Percentiles rank a stretch among this genome's conserved stretches.
Conservation (phyloP, 2,888 invertebrate species). For the Cheilosia soror region DNA sequence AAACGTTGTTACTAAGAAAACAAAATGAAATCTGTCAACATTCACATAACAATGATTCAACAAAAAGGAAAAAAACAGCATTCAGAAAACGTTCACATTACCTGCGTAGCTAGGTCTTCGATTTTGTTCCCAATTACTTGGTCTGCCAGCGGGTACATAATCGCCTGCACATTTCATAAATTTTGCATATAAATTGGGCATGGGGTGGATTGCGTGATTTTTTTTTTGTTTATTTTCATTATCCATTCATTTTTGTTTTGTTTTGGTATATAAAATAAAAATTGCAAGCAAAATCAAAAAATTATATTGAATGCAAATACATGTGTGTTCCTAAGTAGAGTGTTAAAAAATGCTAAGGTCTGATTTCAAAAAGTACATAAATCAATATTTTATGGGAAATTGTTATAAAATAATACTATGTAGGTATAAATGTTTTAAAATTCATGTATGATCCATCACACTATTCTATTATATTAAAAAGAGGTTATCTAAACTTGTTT, state of each 20-base stretch:
- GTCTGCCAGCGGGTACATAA: conserved; percentile 91
- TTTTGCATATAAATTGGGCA: conserved; percentile 51
- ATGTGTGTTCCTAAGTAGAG: background rate
- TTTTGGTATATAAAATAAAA: conserved; percentile 34
- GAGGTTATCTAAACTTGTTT: no score
- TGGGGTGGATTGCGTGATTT: conserved; percentile 35
- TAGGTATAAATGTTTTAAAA: background rate
- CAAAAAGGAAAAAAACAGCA: conserved; percentile 38
- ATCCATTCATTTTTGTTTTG: conserved; percentile 35
- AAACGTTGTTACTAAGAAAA: conserved; percentile 8
- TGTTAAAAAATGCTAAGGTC: conserved; percentile 1
- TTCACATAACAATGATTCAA: conserved; percentile 20
- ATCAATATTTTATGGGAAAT: conserved; percentile 11
- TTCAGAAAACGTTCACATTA: conserved; percentile 71
- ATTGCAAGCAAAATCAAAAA: conserved; percentile 38
- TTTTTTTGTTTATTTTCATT: conserved; percentile 25
- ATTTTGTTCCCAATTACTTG: conserved; percentile 92
- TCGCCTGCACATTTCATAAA: conserved; percentile 79
- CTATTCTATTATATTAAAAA: no score
- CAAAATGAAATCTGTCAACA: conserved; percentile 27
- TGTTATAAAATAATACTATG: background rate
- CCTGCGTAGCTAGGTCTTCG: conserved; percentile 91
- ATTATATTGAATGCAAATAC: conserved; percentile 8
- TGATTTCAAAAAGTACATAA: background rate
- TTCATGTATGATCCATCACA: no score